Evolutionary conservation across 2,113 vertebrate species (phyloP).

Genomic region (Crypturellus undulatus): DNA sequence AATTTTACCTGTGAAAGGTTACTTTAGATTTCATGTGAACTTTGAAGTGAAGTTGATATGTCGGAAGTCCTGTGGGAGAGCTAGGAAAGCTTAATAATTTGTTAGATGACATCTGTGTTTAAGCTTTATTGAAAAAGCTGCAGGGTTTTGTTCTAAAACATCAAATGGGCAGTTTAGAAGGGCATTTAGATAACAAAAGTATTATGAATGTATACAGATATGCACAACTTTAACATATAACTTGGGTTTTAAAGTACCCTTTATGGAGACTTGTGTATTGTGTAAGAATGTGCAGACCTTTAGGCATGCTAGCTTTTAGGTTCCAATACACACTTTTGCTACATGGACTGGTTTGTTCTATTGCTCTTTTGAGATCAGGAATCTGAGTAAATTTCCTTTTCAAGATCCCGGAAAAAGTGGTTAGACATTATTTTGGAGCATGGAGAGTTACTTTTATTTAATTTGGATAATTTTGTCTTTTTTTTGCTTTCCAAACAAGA

Average conservation of each 20-base stretch:
- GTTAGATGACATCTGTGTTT: not conserved
- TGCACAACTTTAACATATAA: not conserved
- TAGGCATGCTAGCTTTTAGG: rapidly evolving
- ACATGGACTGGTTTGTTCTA: not conserved
- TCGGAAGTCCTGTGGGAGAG: not conserved
- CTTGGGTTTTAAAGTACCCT: not conserved
- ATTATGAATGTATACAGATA: not conserved
- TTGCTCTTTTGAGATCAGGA: not conserved
- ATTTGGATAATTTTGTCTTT: not conserved
- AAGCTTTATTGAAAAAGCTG: not conserved
- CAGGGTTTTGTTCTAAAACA: not conserved
- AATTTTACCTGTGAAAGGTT: not conserved
- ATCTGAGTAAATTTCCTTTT: not conserved
- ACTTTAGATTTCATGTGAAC: not conserved
- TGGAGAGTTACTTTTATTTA: not conserved
- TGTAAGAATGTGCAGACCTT: not conserved
- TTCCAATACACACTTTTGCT: not conserved
- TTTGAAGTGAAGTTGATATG: not conserved
- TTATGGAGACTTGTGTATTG: not conserved
- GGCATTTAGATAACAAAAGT: not conserved
- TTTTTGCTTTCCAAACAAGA: conserved; percentile 51
- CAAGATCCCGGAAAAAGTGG: not conserved
- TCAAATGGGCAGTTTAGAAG: not conserved
- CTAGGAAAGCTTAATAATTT: not conserved
- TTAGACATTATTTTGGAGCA: not conserved